Evolutionary conservation across 1,140 invertebrate species (phyloP).

Genomic region (Amyelois transitella): DNA sequence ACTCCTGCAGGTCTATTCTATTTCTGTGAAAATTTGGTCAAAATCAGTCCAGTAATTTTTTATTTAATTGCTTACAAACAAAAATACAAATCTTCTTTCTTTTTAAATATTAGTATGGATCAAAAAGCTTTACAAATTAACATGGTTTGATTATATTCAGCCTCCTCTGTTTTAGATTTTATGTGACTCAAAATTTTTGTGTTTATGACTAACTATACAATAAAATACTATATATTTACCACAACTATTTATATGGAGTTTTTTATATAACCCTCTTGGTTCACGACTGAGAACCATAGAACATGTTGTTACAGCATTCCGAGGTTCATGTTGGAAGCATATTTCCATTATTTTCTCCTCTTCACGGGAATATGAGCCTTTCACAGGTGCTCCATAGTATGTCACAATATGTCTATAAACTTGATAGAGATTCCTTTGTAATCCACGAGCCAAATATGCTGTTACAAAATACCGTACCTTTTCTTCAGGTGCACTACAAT

Average conservation of each 20-base stretch:
- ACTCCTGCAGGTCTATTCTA: too few relatives aligned
- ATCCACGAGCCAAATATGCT: slow-evolving; percentile 40
- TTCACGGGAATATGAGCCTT: slow-evolving; percentile 29
- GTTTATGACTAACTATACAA: too few relatives aligned
- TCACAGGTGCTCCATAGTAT: slow-evolving; percentile 26
- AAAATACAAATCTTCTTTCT: too few relatives aligned
- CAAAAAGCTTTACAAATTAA: too few relatives aligned
- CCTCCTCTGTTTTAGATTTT: too few relatives aligned
- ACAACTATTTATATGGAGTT: slow-evolving; percentile 24
- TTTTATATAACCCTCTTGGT: slow-evolving; percentile 47
- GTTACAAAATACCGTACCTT: slow-evolving; percentile 38
- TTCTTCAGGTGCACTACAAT: slow-evolving; percentile 31
- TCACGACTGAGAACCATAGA: slow-evolving; percentile 43
- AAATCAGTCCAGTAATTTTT: too few relatives aligned
- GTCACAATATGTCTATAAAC: slow-evolving; percentile 43
- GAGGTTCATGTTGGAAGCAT: slow-evolving; percentile 37
- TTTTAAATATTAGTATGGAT: too few relatives aligned
- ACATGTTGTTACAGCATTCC: slow-evolving; percentile 32
- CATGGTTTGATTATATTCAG: too few relatives aligned
- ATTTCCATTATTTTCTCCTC: slow-evolving; percentile 54
- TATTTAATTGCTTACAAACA: too few relatives aligned
- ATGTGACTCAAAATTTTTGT: too few relatives aligned
- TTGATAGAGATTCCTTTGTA: slow-evolving; percentile 46
- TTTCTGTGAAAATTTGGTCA: too few relatives aligned
- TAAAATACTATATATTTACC: slow-evolving; percentile 22